Evolutionary conservation across 2,113 vertebrate species (phyloP), one percentile per base, ranked within the genome.

Genomic region (Propithecus coquereli): DNA sequence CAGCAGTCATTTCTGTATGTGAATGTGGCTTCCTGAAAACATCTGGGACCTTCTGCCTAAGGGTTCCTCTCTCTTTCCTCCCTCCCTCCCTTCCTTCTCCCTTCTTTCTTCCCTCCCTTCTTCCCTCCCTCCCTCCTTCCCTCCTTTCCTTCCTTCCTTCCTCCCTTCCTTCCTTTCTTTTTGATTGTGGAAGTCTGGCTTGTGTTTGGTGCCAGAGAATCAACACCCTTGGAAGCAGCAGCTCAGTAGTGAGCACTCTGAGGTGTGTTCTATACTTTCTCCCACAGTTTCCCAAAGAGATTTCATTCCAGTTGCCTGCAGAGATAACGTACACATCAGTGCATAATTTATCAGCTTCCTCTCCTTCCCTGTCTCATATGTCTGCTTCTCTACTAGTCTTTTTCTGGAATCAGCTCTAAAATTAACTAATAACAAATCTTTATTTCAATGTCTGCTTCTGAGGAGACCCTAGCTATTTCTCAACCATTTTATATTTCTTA

Each of bases 91-190:
- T 30, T 12, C 10, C 27, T 63, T 13, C 40, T 43, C 5, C 40
- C 40, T 43, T 1, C 10, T 5, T 23, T 43, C 5, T 5, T 40
- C 17, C 14, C 6, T 45, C 0, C 2, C 40, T 13, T 4, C 3
- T 6, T 9, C 0, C 23, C 11, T 18, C 1, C 13, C 6, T 13
- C 3, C 2, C 12, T 6, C 7, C 71, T 40, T 63, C 12, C 25
- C 5, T 43, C 5, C 40, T 8, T 23, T 61, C 59, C 23, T 65
- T 32, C 63, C 12, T 65, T 65, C 30, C 13, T 32, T 43, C 63
- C 13, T 34, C 13, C 30, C 74, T 76, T 76, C 45, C 73, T 76
- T 3, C 30, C 45, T 76, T 40, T 63, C 3, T 65, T 34, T 88
- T 52, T 45, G 45, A n/a, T 30, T 74, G 0, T 81, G 18, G 47